These are phyloP conservation scores for Cryptocephalus moraei DNA, from an alignment of 2,888 invertebrate species.

Conservation along the genomic window DNA sequence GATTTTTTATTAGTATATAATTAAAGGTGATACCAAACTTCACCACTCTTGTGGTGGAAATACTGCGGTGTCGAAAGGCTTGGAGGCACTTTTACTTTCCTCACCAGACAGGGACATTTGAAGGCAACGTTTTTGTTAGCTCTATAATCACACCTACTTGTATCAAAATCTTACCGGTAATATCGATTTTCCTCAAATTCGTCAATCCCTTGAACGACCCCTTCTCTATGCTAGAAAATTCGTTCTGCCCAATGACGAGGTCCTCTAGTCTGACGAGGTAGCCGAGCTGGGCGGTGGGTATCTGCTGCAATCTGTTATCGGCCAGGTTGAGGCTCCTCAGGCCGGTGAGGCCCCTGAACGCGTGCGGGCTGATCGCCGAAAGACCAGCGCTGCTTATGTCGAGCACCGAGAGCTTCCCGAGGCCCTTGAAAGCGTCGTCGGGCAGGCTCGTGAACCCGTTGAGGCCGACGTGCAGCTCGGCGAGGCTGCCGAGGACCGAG, in stretches of 20 bases:
- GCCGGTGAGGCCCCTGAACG: conserved; percentile 67
- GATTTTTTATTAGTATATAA: too few species aligned
- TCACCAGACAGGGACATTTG: too few species aligned
- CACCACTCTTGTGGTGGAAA: too few species aligned
- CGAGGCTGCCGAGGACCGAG: conserved; percentile 62
- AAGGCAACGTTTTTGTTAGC: too few species aligned
- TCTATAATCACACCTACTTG: too few species aligned
- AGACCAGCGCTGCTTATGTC: conserved; percentile 75
- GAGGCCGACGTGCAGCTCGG: conserved; percentile 74
- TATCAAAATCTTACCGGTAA: conserved; percentile 38
- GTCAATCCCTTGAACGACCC: conserved; percentile 70
- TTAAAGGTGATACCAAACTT: too few species aligned
- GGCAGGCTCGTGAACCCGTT: conserved; percentile 70
- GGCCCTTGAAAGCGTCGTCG: conserved; percentile 63
- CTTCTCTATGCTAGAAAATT: conserved; percentile 57
- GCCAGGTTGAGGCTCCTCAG: conserved; percentile 66
- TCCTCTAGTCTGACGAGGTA: conserved; percentile 67
- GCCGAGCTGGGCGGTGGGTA: conserved; percentile 67
- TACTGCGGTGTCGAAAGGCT: too few species aligned
- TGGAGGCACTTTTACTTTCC: too few species aligned
- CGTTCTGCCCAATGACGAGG: conserved; percentile 73
- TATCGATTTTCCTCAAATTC: conserved; percentile 65
- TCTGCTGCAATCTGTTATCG: conserved; percentile 64
- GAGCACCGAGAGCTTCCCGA: conserved; percentile 62
- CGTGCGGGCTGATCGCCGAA: conserved; percentile 64